Conservation (phyloP, 1,140 invertebrate species). For the Drosophila bocqueti region DNA sequence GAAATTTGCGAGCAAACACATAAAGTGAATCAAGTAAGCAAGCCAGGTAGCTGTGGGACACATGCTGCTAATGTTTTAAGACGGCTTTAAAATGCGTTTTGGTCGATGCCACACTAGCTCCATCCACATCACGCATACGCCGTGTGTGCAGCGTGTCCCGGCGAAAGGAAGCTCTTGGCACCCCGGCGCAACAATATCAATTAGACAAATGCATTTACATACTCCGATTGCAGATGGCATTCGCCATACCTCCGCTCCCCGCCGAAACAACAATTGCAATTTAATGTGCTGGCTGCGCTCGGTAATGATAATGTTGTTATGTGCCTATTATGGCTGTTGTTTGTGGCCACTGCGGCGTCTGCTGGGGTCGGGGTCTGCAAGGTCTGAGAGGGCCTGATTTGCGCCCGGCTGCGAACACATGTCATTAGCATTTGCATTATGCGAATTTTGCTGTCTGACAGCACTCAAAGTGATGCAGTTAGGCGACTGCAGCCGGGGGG, state of each 20-base stretch:
- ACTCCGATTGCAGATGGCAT: slow-evolving; percentile 38
- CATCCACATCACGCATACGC: slow-evolving; percentile 36
- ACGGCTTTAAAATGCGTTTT: slow-evolving; percentile 72
- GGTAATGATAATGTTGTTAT: slow-evolving; percentile 81
- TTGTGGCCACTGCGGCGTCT: slow-evolving; percentile 22
- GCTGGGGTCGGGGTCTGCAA: background rate
- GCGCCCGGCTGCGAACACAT: slow-evolving; percentile 22
- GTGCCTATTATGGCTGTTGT: slow-evolving; percentile 72
- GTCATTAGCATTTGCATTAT: slow-evolving; percentile 75
- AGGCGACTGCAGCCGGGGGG: slow-evolving; percentile 4
- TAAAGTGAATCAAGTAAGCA: slow-evolving; percentile 40
- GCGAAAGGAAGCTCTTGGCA: slow-evolving; percentile 37
- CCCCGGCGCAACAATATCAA: slow-evolving; percentile 68
- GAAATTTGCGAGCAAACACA: slow-evolving; percentile 76
- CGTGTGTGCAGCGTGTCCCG: slow-evolving; percentile 12
- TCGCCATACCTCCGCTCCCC: slow-evolving; percentile 6
- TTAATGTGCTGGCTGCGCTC: slow-evolving; percentile 63
- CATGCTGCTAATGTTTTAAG: slow-evolving; percentile 71
- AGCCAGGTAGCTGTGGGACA: slow-evolving; percentile 47
- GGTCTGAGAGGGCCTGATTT: background rate
- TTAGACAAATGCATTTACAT: slow-evolving; percentile 70
- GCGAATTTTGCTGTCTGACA: slow-evolving; percentile 45
- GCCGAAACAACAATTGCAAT: slow-evolving; percentile 60
- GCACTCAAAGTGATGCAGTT: slow-evolving; percentile 57
- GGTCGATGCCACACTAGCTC: slow-evolving; percentile 28